Conservation (phyloP, 2,888 invertebrate genomes). For the Suillia variegata region DNA sequence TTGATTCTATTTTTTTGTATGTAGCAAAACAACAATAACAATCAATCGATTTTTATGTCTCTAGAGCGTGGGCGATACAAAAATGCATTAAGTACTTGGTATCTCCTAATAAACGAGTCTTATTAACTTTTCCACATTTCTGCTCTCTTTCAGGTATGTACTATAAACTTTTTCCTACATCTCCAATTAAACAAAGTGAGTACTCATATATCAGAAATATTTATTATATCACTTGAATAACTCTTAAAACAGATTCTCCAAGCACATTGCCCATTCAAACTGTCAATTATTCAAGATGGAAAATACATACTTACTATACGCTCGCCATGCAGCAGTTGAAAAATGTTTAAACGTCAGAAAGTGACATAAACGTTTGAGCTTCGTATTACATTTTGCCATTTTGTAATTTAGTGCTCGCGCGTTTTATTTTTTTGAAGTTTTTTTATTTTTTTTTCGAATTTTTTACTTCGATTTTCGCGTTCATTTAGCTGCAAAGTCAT, state of each 20-base stretch:
- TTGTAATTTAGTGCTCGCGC: background rate
- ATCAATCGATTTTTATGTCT: background rate
- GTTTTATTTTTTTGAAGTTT: constrained; percentile 6
- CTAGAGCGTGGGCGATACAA: no score
- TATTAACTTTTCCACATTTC: no score
- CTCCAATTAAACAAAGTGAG: background rate
- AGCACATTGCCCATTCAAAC: no score
- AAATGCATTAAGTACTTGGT: no score
- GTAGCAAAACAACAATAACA: background rate
- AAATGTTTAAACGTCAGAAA: constrained; percentile 22
- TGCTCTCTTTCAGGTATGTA: constrained; percentile 8
- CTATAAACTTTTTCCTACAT: no score
- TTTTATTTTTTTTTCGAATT: constrained; percentile 2
- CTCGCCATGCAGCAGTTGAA: no score
- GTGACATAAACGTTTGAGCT: constrained; percentile 19
- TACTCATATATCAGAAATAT: no score
- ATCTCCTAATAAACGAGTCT: no score
- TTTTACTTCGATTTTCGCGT: background rate
- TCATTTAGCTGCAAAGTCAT: background rate
- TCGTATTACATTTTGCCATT: no score
- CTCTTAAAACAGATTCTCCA: background rate
- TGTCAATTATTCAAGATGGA: no score
- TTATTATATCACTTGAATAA: background rate
- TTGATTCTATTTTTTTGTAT: background rate
- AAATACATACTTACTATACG: no score